Evolutionary conservation across 2,797 vertebrate genomes (phyloP), one percentile per base, ranked within the genome.

Genomic region (Podargus strigoides): DNA sequence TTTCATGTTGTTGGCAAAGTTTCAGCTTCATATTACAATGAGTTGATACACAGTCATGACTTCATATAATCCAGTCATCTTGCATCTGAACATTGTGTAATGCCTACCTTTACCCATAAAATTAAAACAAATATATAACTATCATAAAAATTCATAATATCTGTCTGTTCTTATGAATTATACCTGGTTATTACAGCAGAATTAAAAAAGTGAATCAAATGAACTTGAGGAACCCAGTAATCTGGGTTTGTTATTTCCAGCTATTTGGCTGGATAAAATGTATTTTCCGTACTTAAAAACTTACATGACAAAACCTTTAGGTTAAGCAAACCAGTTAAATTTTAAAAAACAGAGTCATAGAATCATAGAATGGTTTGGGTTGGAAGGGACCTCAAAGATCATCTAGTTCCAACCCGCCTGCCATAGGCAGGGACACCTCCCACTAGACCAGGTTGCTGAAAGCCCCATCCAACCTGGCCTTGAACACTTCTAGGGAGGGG

Each of bases 1-100:
- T 66, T 67, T 42, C 15, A 28, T 1, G 0, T 75, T 18, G 8
- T 28, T 39, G 46, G 7, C 19, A 69, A 47, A 0, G 0, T 68
- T 72, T 68, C 59, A 49, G 2, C 6, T 58, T 44, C 19, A 10
- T 50, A 8, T 50, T 36, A 7, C 9, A 30, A 9, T 20, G 5
- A 62, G 85, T 12, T 58, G 6, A 50, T 56, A 27, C 19, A 42
- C 1, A 37, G 5, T 1, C 13, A 10, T 15, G 17, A 34, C 13
- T 36, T 76, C 0, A 32, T 19, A 20, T 26, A 24, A 66, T 70
- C 22, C 8, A 39, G 11, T 9, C 11, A 15, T 4, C 9, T 59
- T 70, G 14, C 26, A 28, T 26, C 9, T 59, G 36, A 50, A 52
- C 7, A 23, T 53, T 22, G 3, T 37, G n/a, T 15, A 47, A 72